Evolutionary conservation across 2,797 vertebrate genomes (phyloP), one percentile per base, ranked within the genome.

Genomic region (Megaceryle alcyon): DNA sequence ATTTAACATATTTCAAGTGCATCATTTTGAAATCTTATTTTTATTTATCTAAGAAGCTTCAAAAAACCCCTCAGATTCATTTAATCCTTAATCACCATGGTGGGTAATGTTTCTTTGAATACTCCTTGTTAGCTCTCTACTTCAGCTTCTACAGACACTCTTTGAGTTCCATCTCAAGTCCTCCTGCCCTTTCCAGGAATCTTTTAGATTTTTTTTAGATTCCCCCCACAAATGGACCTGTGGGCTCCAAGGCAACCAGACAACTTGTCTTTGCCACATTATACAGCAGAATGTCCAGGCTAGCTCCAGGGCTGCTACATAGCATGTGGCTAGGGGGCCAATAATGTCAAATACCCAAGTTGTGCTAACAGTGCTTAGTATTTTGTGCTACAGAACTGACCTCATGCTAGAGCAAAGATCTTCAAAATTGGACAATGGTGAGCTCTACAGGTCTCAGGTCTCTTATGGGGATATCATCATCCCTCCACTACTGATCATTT

Each of bases 221-320:
- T 41, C 41, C 41, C 14, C 41, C 41, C 14, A 14, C 41, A 41
- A 54, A 64, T 14, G 68, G 82, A 66, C 64, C 89, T 53, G n/a
- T 80, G 84, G 79, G 60, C 68, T 94, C 89, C 75, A 87, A 92
- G 84, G 86, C 64, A 87, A 84, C 43, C 43, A 86, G 39, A 28
- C n/a, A 41, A 54, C 7, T 78, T 69, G 49, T n/a, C 18, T 76
- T 53, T 56, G 41, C 68, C 72, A 53, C 1, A 1, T 86, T n/a
- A 48, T n/a, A 51, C 28, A 39, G 11, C 37, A 73, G 71, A 61
- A 22, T 0, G 3, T 54, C 81, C 63, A 57, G 44, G 51, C 59
- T 54, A 23, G 59, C 51, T 53, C 22, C 29, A 29, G 59, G 10
- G 81, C 83, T 54, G 65, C 85, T 64, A 73, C 28, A 20, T 39